A percentile compares a stretch with the other conserved stretches of the same genome.
These are phyloP conservation scores for Coenonympha glycerion DNA, from an alignment of 2,888 invertebrate species.

Conservation along the genomic window DNA sequence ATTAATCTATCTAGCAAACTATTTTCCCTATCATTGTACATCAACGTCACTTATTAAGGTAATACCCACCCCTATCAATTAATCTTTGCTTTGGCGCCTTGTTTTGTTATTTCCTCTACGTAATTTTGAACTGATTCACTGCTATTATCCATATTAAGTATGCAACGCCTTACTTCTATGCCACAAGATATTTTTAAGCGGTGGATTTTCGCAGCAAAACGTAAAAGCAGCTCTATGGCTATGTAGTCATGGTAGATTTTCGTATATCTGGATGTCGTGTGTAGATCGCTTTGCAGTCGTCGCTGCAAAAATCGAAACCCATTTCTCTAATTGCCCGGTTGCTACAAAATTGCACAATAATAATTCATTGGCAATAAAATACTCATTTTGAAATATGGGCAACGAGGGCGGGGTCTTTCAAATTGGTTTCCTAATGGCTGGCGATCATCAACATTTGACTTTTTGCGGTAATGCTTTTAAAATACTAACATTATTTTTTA, in stretches of 20 bases:
- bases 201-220: neutral
- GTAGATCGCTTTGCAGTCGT: constrained; percentile 22
- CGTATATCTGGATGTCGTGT: neutral
- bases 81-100: constrained; percentile 54
- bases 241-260: neutral
- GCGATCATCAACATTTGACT: constrained; percentile 15
- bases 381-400: constrained; percentile 46
- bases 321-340: constrained; percentile 50
- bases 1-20: too few species aligned
- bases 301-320: constrained; percentile 39
- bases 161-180: constrained; percentile 27
- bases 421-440: constrained; percentile 29
- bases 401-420: constrained; percentile 33
- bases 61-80: constrained; percentile 54
- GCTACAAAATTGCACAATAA: constrained; percentile 50
- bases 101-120: constrained; percentile 41
- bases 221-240: neutral
- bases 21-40: constrained; percentile 31
- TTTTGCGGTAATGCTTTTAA: constrained; percentile 10
- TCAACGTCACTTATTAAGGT: constrained; percentile 39
- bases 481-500: constrained; percentile 2
- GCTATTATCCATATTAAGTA: constrained; percentile 36
- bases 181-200: constrained; percentile 18
- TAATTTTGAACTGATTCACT: constrained; percentile 36
- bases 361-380: constrained; percentile 53